Evolutionary conservation across 2,888 invertebrate genomes (phyloP), one percentile per base, ranked within the genome.

Genomic region (Monochamus alternatus): DNA sequence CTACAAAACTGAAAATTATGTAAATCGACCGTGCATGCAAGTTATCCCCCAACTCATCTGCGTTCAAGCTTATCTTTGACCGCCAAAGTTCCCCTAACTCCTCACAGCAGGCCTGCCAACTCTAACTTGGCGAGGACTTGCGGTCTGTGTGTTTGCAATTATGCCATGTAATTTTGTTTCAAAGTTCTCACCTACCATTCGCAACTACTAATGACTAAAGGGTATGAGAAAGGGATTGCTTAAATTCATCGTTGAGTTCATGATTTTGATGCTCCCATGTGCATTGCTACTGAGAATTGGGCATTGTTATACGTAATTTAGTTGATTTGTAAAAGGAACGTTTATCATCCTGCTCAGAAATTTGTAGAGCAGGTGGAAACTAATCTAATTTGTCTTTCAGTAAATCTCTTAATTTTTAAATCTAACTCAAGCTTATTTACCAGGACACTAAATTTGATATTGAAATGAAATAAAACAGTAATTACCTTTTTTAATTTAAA

Each of bases 121-220:
- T 62, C 68, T 65, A 77, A 78, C 69, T 76, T 75, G 75, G 74
- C 69, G 64, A 62, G 74, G 78, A 74, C 76, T 76, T 78, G 76
- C 66, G 76, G 76, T 76, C 22, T 69, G 68, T 76, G 70, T 78
- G 76, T 75, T 78, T 73, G 75, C 78, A 78, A 78, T 78, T 78
- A 78, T 73, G 70, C 47, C 47, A 58, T 76, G 78, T 76, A 73
- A 75, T 73, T 69, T 75, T 75, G 75, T 76, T 73, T 59, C 68
- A 74, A 74, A 78, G 71, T 78, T 78, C 72, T 47, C 78, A 78
- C 78, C 76, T 76, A 73, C 75, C 74, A 71, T 71, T 71, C 63
- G 51, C 63, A 71, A 63, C 52, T 71, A 55, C 52, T 62, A 71
- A 71, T 63, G 63, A 38, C 71, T 47, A 51, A 22, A 71, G 63